Evolutionary conservation across 2,888 invertebrate species (phyloP).

Genomic region (Amblyjoppa fuscipennis): DNA sequence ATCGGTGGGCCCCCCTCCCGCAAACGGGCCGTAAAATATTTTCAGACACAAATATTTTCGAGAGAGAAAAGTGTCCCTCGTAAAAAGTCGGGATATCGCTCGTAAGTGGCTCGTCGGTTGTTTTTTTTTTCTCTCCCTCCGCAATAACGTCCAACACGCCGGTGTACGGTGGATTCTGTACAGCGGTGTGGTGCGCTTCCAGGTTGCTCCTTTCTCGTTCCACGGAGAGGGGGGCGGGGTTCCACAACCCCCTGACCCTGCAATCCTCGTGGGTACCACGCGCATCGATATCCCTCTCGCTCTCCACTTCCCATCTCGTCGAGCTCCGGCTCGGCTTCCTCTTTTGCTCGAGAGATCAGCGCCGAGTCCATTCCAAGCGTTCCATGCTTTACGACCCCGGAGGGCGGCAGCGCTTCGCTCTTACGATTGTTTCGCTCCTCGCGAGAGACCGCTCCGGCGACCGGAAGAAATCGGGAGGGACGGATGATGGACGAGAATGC

Average conservation of each 20-base stretch:
- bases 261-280: slow-evolving; percentile 15
- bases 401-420: slow-evolving; percentile 21
- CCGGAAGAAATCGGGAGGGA: slow-evolving; percentile 5
- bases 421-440: slow-evolving; percentile 6
- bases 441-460: slow-evolving; percentile 8
- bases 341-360: slow-evolving; percentile 26
- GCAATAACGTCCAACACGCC: slow-evolving; percentile 30
- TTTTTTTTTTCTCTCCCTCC: slow-evolving; percentile 3
- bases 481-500: slow-evolving; percentile 9
- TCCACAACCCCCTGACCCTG: slow-evolving; percentile 20
- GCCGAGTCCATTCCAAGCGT: slow-evolving; percentile 41
- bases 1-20: background rate
- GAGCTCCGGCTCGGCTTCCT: slow-evolving; percentile 23
- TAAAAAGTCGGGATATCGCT: slow-evolving; percentile 68
- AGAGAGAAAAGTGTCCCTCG: slow-evolving; percentile 63
- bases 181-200: slow-evolving; percentile 18
- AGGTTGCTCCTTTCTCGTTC: slow-evolving; percentile 19
- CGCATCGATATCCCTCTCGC: slow-evolving; percentile 28
- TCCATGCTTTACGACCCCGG: slow-evolving; percentile 37
- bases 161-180: background rate
- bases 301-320: slow-evolving; percentile 10
- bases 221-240: background rate
- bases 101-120: slow-evolving; percentile 65
- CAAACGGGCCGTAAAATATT: slow-evolving; percentile 69
- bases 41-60: slow-evolving; percentile 69